Evolutionary conservation across 2,113 vertebrate genomes (phyloP).

Genomic region (Cettia cetti): DNA sequence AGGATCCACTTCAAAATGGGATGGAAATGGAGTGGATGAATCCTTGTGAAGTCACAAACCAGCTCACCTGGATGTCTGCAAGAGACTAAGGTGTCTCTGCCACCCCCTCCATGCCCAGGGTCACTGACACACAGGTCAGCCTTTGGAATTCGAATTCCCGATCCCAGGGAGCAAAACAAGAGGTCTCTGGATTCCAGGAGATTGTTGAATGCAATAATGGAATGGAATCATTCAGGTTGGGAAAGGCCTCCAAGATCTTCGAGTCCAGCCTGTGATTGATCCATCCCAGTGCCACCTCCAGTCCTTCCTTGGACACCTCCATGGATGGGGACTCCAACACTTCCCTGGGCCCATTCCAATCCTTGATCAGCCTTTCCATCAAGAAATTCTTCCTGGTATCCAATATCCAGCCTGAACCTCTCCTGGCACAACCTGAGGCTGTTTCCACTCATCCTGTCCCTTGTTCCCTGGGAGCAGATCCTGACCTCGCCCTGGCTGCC

Average conservation of each 20-base stretch:
- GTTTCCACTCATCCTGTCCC: not conserved
- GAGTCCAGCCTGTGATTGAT: not conserved
- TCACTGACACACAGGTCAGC: not conserved
- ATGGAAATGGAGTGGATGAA: not conserved
- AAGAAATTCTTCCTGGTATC: not conserved
- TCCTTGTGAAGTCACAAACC: not conserved
- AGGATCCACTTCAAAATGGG: not conserved
- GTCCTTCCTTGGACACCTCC: not conserved
- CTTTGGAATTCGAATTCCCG: not conserved
- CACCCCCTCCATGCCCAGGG: accelerated
- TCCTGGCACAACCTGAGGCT: accelerated
- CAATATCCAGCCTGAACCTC: not conserved
- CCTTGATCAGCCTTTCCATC: not conserved
- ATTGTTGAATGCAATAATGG: accelerated
- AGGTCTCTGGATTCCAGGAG: not conserved
- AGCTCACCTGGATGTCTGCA: not conserved
- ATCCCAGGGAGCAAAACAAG: not conserved
- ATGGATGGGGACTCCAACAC: not conserved
- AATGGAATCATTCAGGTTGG: not conserved
- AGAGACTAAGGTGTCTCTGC: accelerated
- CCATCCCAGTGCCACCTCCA: accelerated
- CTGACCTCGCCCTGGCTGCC: accelerated
- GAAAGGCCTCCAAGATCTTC: not conserved
- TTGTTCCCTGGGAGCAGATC: not conserved
- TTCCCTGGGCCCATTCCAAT: not conserved